Base-by-base conservation (phyloP, 2,113 vertebrate genomes). In the Ctenodactylus gundi region DNA sequence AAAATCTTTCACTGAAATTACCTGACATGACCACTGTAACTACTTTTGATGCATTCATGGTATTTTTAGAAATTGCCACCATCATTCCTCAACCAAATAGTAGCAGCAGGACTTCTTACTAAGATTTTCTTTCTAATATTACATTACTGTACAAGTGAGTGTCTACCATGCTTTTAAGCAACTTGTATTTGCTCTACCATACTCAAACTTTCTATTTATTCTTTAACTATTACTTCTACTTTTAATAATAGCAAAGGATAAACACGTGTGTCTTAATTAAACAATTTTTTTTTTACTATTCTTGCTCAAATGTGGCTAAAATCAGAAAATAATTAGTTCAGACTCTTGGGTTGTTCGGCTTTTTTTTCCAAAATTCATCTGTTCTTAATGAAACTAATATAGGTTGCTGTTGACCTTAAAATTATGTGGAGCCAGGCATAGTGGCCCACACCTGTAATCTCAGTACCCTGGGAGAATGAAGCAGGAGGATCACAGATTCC, bases 121-220 rank as follows among this genome's bases (percentile, higher is more conserved):
- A 72, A 75, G n/a, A 73, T 44, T 80, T 21, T 31, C 9, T 92
- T 92, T 91, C 23, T 68, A 70, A 62, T 67, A 94, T 58, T 77
- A 41, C 27, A 60, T 57, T 85, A 46, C 4, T 53, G 25, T 78
- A 15, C 4, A 62, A 18, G 8, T 90, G 65, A 6, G 29, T 72
- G 31, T 58, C 31, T 85, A 29, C 18, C 70, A 46, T 46, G n/a
- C 17, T 46, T 53, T 92, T 81, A 88, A 84, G 41, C 49, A 93
- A 51, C 27, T 55, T 77, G 0, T 21, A 68, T 58, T 84, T 90
- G 36, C 75, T 83, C 44, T 11, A 8, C 73, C n/a, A 55, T 64
- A 1, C 57, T 65, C n/a, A 85, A 7, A 49, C 7, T 75, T 17
- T 36, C 12, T 83, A 58, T 41, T 87, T 27, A 83, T 91, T 91